Percentiles rank a stretch among this genome's conserved stretches.
phyloP scores from a whole-genome alignment of 2,113 vertebrate genomes.

The Tyto alba region DNA sequence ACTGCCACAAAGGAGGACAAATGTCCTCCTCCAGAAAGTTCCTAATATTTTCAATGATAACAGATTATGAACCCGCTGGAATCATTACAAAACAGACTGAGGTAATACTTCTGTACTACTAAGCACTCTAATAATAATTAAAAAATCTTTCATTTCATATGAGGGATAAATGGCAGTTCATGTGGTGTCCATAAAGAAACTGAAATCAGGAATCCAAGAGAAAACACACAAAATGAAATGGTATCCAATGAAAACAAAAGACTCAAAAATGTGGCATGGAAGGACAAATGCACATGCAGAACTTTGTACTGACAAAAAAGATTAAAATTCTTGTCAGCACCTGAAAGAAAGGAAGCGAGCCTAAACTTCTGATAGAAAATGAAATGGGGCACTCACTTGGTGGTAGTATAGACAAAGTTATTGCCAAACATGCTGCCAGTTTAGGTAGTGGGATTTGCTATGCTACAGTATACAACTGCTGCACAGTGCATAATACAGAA shows the following conservation, averaged over 20 bases:
- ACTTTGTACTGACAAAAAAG: neutral
- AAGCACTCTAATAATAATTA: neutral
- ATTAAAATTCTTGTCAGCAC: neutral
- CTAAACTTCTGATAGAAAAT: conserved; percentile 17
- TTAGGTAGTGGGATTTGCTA: neutral
- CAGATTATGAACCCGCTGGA: neutral
- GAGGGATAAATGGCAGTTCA: neutral
- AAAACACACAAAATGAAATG: neutral
- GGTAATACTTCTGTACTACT: neutral
- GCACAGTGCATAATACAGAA: neutral
- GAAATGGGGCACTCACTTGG: neutral
- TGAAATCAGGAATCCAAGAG: neutral
- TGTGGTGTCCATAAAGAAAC: neutral
- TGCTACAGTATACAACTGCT: neutral
- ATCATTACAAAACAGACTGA: neutral
- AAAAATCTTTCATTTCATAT: neutral
- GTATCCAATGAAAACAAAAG: neutral
- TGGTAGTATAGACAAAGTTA: neutral
- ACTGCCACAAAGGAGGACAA: neutral
- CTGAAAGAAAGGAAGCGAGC: neutral
- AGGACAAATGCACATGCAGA: neutral
- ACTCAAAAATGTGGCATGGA: neutral
- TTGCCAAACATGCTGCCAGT: neutral
- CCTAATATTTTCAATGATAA: neutral
- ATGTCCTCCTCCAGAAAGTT: neutral